These are phyloP conservation scores for Nemotelus nigrinus DNA, from an alignment of 2,888 invertebrate species.

Conservation along the genomic window DNA sequence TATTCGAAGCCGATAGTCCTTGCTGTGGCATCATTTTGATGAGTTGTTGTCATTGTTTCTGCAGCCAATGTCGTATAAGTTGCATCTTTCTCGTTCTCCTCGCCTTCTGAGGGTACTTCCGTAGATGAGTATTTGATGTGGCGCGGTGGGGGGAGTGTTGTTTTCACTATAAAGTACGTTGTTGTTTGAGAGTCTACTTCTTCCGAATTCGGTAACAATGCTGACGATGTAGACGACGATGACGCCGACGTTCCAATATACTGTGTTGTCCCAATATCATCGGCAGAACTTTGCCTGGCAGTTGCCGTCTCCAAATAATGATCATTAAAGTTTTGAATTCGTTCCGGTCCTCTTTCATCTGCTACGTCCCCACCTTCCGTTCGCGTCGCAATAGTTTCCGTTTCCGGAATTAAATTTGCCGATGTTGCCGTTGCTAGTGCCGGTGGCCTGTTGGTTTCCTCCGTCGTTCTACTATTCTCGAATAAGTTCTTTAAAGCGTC, in stretches of 20 bases:
- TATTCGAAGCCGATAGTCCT: constrained; percentile 15
- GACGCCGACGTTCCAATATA: constrained; percentile 8
- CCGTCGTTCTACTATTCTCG: constrained; percentile 35
- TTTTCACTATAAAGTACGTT: constrained; percentile 34
- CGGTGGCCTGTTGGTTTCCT: constrained; percentile 14
- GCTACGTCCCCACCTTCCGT: too few species aligned
- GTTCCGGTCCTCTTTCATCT: neutral
- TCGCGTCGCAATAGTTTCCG: neutral
- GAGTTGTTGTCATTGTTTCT: neutral
- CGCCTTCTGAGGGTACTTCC: neutral
- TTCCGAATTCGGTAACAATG: neutral
- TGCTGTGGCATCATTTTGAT: neutral
- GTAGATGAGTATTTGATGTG: neutral
- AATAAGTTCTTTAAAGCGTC: constrained; percentile 32
- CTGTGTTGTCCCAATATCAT: constrained; percentile 36
- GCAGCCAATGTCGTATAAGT: neutral
- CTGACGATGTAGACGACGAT: neutral
- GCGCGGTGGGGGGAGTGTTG: constrained; percentile 9
- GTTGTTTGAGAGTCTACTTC: constrained; percentile 23
- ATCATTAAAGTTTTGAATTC: constrained; percentile 24
- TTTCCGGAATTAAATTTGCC: constrained; percentile 23
- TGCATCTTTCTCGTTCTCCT: neutral
- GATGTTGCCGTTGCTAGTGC: neutral
- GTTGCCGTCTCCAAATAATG: constrained; percentile 24
- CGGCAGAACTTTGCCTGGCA: constrained; percentile 10